Evolutionary conservation across 2,797 vertebrate species (phyloP), one percentile per base, ranked within the genome.

Genomic region (Acanthis flammea): DNA sequence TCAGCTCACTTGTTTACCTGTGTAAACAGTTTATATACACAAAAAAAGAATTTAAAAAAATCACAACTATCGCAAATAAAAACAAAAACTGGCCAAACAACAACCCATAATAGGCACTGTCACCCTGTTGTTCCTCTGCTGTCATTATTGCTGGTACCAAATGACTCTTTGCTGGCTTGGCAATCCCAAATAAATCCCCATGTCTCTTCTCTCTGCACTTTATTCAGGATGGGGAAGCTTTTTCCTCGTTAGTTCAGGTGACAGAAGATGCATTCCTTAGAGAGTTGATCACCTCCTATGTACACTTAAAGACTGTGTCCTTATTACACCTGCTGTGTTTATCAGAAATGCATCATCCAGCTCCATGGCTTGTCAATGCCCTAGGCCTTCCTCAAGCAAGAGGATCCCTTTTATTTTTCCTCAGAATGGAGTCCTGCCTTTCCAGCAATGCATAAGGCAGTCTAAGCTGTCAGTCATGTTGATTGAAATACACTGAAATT

Each of bases 101-200:
- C 74, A 33, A 4, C 7, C 10, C 0, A 0, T 55, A 11, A 12
- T 21, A 54, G 35, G 4, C 31, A 4, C 25, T 67, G 86, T 62
- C 12, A 51, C 41, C 6, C 7, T 75, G 0, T 27, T 23, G 6
- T 72, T 89, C 55, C 31, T 72, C 18, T 91, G 27, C 42, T 75
- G 28, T 63, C 39, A 13, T 31, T 53, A n/a, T 30, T 58, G n/a
- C 18, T 88, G 42, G 11, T 60, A 60, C 13, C n/a, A 63, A 53
- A 16, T 39, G 9, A 50, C 16, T 18, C 6, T 77, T 22, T 2
- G 0, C 21, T 83, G 41, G 15, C 18, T 79, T 58, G 35, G 41
- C 33, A 45, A 0, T 80, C 41, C 51, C 0, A 2, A 19, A 35
- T 19, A 6, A 10, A 48, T 62, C 7, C 37, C 51, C 24, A 0